These are phyloP conservation scores for Corydoras maculifer DNA, from an alignment of 2,113 vertebrate species.

Conservation along the genomic window DNA sequence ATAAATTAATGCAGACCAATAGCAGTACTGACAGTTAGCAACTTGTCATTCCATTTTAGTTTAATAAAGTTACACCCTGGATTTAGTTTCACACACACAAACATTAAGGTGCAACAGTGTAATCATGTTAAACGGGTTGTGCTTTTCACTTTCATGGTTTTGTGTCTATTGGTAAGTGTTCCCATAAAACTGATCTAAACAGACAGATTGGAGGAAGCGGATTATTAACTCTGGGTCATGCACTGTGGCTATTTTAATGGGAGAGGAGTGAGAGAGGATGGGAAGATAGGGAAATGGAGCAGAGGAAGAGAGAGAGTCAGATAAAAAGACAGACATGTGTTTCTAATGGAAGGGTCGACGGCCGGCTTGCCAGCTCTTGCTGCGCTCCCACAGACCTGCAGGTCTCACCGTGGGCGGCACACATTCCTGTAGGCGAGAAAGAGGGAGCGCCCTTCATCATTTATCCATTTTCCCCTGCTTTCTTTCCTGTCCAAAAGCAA, in stretches of 20 bases:
- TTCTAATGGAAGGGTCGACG: slow-evolving; percentile 45
- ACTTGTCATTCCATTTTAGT: too few relatives aligned
- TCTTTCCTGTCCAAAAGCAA: slow-evolving; percentile 12
- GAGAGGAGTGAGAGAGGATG: background rate
- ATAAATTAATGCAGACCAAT: too few relatives aligned
- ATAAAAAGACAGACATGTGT: slow-evolving; percentile 34
- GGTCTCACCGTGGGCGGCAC: slow-evolving; percentile 21
- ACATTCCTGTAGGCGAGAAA: slow-evolving; percentile 36
- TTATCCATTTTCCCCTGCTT: background rate
- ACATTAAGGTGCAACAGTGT: too few relatives aligned
- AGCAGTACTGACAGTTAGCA: too few relatives aligned
- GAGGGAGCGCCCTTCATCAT: slow-evolving; percentile 10
- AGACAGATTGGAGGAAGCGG: slow-evolving; percentile 37
- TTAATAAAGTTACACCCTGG: too few relatives aligned
- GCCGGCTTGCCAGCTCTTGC: slow-evolving; percentile 30
- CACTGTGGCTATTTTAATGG: slow-evolving; percentile 32
- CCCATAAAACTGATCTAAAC: slow-evolving; percentile 50
- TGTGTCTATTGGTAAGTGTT: slow-evolving; percentile 38
- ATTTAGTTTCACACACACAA: too few relatives aligned
- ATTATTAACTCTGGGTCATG: slow-evolving; percentile 42
- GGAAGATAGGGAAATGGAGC: too few relatives aligned
- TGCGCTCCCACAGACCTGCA: slow-evolving; percentile 39
- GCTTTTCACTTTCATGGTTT: slow-evolving; percentile 14
- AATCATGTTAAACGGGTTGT: too few relatives aligned
- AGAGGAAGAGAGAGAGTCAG: background rate